phyloP scores from a whole-genome alignment of 2,888 invertebrate genomes.

The Aspidiotus destructor region DNA sequence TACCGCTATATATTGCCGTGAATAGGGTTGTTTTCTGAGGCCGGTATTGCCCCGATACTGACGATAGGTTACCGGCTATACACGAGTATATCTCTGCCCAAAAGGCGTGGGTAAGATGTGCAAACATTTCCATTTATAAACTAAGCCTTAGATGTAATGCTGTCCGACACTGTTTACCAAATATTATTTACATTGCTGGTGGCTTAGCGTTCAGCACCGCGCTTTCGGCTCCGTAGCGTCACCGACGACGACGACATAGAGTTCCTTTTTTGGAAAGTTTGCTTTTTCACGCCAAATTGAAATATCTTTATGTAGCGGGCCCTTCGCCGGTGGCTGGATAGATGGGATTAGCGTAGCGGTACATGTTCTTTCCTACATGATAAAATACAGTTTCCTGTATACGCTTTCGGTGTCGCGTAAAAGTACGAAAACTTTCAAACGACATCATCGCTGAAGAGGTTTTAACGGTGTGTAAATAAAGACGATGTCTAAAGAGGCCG shows the following conservation, averaged over 20 bases:
- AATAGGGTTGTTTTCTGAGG: too few relatives aligned
- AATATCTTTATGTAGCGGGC: background rate
- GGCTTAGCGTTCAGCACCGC: constrained; percentile 18
- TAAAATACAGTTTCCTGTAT: too few relatives aligned
- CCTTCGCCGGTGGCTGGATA: background rate
- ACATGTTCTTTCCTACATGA: too few relatives aligned
- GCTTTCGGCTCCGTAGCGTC: background rate
- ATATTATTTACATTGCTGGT: constrained; percentile 31
- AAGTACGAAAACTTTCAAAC: background rate
- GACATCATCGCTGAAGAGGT: background rate
- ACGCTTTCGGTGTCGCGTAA: too few relatives aligned
- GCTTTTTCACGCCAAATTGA: constrained; percentile 4
- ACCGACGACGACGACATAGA: background rate
- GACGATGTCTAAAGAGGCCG: too few relatives aligned
- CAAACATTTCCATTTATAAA: constrained; percentile 31
- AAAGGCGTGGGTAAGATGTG: constrained; percentile 17
- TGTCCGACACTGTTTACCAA: constrained; percentile 31
- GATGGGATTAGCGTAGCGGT: too few relatives aligned
- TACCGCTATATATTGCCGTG: too few relatives aligned
- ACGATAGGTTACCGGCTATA: too few relatives aligned
- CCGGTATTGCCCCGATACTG: too few relatives aligned
- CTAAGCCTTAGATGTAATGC: constrained; percentile 31
- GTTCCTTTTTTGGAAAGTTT: background rate
- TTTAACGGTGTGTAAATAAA: background rate
- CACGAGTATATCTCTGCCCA: too few relatives aligned